phyloP scores from a whole-genome alignment of 2,113 vertebrate genomes.

The Noctilio leporinus region DNA sequence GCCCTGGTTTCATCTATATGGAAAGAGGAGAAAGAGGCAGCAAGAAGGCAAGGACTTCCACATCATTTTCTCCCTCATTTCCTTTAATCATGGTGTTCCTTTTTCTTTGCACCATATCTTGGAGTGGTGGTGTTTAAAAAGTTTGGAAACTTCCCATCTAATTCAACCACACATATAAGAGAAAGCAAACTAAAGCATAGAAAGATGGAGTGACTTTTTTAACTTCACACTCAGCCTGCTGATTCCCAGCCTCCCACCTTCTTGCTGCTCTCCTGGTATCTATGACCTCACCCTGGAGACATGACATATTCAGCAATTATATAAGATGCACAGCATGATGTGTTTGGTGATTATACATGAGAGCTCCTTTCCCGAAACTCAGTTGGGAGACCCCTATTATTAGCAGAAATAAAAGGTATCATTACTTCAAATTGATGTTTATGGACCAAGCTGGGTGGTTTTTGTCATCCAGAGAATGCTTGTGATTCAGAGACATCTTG shows the following conservation, averaged over 20 bases:
- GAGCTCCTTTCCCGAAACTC: neutral
- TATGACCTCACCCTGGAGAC: neutral
- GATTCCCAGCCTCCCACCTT: neutral
- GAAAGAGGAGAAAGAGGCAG: neutral
- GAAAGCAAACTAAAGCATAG: neutral
- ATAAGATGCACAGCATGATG: neutral
- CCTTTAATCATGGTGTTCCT: neutral
- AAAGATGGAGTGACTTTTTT: neutral
- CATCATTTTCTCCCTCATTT: rapidly evolving
- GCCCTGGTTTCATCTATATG: neutral
- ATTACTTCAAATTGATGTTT: neutral
- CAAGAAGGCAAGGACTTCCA: rapidly evolving
- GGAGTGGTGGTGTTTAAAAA: neutral
- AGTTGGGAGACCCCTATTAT: neutral
- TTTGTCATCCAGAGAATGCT: neutral
- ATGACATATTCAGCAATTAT: neutral
- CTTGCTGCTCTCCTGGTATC: neutral
- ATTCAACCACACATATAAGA: neutral
- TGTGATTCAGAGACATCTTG: neutral
- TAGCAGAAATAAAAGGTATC: neutral
- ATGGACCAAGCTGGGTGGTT: neutral
- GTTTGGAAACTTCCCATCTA: neutral
- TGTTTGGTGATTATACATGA: neutral
- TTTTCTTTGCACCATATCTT: neutral
- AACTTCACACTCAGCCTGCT: neutral